Conservation (phyloP, 2,888 invertebrate genomes). For the Dromius quadrimaculatus region DNA sequence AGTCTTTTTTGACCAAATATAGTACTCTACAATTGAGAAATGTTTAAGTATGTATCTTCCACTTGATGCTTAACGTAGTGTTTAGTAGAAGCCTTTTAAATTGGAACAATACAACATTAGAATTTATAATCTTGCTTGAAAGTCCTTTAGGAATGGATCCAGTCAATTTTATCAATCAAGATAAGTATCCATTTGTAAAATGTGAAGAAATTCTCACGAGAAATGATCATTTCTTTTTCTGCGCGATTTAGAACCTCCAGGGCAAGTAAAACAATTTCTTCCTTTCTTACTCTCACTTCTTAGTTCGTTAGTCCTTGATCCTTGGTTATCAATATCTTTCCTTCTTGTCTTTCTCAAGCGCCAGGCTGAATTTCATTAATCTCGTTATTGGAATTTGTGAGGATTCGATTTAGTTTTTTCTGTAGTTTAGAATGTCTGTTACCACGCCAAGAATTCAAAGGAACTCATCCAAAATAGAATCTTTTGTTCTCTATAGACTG, state of each 20-base stretch:
- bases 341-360: conserved; percentile 2
- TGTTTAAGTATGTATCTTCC: too few relatives aligned
- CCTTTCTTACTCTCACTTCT: conserved; percentile 1
- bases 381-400: conserved; percentile 47
- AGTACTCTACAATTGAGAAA: too few relatives aligned
- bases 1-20: too few relatives aligned
- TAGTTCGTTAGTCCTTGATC: too few relatives aligned
- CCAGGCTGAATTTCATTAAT: conserved; percentile 46
- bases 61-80: too few relatives aligned
- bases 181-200: background rate
- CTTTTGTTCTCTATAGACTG: background rate
- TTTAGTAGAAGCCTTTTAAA: too few relatives aligned
- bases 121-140: too few relatives aligned
- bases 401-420: conserved; percentile 46
- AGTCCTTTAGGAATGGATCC: too few relatives aligned
- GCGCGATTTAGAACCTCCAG: background rate
- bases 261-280: conserved; percentile 20
- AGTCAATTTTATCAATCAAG: too few relatives aligned
- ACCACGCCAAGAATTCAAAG: background rate
- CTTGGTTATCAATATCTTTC: conserved; percentile 3
- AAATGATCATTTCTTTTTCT: conserved; percentile 5
- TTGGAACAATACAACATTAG: too few relatives aligned
- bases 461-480: conserved; percentile 13
- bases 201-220: background rate
- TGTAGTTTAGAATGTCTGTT: conserved; percentile 20